Conservation (phyloP, 2,113 vertebrate genomes). For the Gymnogyps californianus region DNA sequence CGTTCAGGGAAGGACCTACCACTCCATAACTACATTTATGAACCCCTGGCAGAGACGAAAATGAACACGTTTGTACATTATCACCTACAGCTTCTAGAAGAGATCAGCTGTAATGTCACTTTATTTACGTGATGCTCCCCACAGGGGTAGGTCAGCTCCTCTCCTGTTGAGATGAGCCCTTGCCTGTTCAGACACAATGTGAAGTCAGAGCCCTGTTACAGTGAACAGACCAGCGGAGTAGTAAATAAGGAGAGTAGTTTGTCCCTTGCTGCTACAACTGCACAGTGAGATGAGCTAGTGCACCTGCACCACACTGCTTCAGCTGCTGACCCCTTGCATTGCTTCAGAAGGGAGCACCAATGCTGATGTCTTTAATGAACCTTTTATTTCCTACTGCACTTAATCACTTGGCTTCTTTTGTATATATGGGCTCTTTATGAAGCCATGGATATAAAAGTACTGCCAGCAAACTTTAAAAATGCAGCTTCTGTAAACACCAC, state of each 20-base stretch:
- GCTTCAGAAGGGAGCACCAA: not conserved
- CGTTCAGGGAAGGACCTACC: not conserved
- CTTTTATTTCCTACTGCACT: not conserved
- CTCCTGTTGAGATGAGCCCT: not conserved
- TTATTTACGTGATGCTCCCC: rapidly evolving
- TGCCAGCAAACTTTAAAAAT: not conserved
- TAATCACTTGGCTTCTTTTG: not conserved
- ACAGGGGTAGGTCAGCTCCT: not conserved
- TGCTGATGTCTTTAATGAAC: not conserved
- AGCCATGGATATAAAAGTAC: not conserved
- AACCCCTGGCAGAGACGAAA: not conserved
- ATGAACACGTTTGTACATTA: too few species aligned
- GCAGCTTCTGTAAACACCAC: not conserved
- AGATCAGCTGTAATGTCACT: not conserved
- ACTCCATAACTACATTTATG: not conserved
- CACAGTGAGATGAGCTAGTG: not conserved
- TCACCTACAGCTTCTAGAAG: not conserved
- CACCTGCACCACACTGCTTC: not conserved
- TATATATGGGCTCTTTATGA: not conserved
- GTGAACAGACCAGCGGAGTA: rapidly evolving
- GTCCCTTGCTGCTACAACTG: not conserved
- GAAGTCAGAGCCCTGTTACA: not conserved
- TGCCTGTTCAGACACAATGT: rapidly evolving
- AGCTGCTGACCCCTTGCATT: not conserved
- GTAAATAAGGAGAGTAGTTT: not conserved